A percentile compares a stretch with the other conserved stretches of the same genome.
Conservation (phyloP, 2,113 vertebrate genomes). For the Sula dactylatra region DNA sequence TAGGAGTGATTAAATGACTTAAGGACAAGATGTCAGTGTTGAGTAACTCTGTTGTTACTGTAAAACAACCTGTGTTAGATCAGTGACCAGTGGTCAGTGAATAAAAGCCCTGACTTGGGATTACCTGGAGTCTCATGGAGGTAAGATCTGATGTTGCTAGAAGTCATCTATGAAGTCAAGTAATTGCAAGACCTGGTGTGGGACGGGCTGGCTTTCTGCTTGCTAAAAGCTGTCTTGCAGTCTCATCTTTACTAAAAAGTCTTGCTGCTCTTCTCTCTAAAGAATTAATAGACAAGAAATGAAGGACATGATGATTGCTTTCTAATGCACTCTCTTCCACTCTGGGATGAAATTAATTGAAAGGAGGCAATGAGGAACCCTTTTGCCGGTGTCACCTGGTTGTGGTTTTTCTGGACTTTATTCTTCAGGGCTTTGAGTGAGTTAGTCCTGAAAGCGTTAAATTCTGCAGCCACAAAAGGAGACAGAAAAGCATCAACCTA, state of each 20-base stretch:
- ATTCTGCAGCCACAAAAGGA: not conserved
- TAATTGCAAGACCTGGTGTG: not conserved
- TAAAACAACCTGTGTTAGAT: not conserved
- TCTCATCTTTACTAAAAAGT: not conserved
- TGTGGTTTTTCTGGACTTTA: not conserved
- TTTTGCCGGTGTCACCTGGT: not conserved
- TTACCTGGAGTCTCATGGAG: not conserved
- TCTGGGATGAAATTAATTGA: not conserved
- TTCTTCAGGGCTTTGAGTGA: not conserved
- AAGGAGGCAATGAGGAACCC: not conserved
- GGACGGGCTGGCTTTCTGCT: not conserved
- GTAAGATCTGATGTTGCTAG: not conserved
- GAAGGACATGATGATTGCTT: not conserved
- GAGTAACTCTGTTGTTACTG: not conserved
- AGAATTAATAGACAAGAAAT: not conserved
- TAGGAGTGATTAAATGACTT: not conserved
- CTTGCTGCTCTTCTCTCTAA: not conserved
- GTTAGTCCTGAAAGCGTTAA: not conserved
- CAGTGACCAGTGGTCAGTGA: not conserved
- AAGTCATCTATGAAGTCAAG: not conserved
- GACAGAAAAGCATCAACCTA: not conserved
- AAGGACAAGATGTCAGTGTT: not conserved
- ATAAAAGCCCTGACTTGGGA: not conserved
- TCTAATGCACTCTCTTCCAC: not conserved
- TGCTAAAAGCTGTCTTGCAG: not conserved